Percentiles rank a stretch among this genome's conserved stretches.
Conservation (phyloP, 30 jellyfish, hydroid and myxozoan species). For the Phacellophora camtschatica region DNA sequence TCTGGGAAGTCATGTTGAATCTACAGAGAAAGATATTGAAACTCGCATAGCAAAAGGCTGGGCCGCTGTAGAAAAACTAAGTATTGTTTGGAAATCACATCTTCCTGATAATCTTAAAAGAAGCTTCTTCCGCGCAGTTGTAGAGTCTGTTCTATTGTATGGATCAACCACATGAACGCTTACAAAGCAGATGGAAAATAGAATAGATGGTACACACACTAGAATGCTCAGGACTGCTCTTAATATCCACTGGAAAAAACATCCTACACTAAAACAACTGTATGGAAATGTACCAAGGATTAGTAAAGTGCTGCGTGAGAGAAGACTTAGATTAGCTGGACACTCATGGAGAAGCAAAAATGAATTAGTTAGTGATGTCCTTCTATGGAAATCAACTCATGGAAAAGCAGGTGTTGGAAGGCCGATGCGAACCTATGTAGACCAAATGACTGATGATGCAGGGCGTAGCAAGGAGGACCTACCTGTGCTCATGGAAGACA, state of each 20-base stretch:
- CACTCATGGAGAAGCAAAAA: too few species aligned
- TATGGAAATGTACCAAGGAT: too few species aligned
- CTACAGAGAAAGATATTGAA: conserved; percentile 39
- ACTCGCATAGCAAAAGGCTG: conserved; percentile 20
- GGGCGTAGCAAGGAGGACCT: too few species aligned
- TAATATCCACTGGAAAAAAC: conserved; percentile 29
- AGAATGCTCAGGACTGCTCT: background rate
- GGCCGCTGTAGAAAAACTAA: background rate
- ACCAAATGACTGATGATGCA: too few species aligned
- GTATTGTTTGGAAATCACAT: conserved; percentile 21
- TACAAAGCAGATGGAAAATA: background rate
- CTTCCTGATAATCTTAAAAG: background rate
- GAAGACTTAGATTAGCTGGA: too few species aligned
- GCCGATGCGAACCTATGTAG: too few species aligned
- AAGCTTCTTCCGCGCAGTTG: background rate
- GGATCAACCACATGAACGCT: conserved; percentile 45
- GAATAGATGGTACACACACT: conserved; percentile 32
- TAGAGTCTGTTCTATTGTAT: conserved; percentile 5
- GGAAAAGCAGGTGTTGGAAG: too few species aligned
- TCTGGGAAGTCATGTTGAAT: background rate
- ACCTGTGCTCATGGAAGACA: too few species aligned
- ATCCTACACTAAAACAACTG: background rate
- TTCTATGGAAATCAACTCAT: too few species aligned
- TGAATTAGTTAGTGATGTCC: too few species aligned
- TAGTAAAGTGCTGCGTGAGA: too few species aligned